Conservation (phyloP, 2,888 invertebrate species). For the Lathronympha strigana region DNA sequence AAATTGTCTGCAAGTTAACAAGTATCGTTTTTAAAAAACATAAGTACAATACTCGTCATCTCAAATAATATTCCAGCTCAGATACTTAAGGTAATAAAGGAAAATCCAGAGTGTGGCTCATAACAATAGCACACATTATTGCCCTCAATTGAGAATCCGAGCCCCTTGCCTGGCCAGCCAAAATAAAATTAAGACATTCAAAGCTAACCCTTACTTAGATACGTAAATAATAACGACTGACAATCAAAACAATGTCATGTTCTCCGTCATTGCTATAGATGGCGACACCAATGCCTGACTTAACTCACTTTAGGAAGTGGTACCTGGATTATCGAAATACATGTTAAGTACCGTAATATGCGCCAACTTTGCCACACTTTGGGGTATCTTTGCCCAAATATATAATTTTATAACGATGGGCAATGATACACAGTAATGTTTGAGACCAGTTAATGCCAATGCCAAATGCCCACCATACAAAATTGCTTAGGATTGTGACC, state of each 20-base stretch:
- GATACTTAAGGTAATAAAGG: constrained; percentile 14
- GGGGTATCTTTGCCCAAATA: too few relatives aligned
- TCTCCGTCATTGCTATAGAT: neutral
- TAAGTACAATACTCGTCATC: neutral
- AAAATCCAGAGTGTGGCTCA: neutral
- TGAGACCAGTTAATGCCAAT: too few relatives aligned
- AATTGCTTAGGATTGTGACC: too few relatives aligned
- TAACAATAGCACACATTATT: constrained; percentile 25
- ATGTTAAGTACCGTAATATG: too few relatives aligned
- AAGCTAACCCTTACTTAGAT: constrained; percentile 48
- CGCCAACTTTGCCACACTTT: too few relatives aligned
- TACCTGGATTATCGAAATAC: too few relatives aligned
- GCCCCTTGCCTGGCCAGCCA: constrained; percentile 41
- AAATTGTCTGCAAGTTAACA: too few relatives aligned
- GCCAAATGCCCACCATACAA: too few relatives aligned
- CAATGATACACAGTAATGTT: too few relatives aligned
- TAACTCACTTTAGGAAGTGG: too few relatives aligned
- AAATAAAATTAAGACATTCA: constrained; percentile 67
- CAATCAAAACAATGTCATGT: neutral
- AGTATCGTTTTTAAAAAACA: too few relatives aligned
- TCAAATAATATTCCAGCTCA: constrained; percentile 17
- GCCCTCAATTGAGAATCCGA: neutral
- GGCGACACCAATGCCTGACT: neutral
- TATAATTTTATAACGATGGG: too few relatives aligned
- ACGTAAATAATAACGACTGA: neutral